Base-by-base conservation (phyloP, 1,140 invertebrate species). In the Pogonus chalceus region DNA sequence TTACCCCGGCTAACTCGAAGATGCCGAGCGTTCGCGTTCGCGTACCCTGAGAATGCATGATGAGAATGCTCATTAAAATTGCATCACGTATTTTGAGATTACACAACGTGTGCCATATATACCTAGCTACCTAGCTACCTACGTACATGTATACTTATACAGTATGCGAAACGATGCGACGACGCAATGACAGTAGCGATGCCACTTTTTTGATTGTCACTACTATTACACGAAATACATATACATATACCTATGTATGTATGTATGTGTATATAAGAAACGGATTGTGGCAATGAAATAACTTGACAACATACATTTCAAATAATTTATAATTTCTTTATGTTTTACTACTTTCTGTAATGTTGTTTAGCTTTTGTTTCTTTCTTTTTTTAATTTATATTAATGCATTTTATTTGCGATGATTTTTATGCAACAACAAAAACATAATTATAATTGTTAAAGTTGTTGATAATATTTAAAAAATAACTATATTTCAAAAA, bases 281-380 rank as follows among this genome's bases (percentile, higher is more conserved):
- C n/a, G n/a, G n/a, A n/a, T 12, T 4, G 18, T 16, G 37, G 37
- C 18, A 43, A 43, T 43, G 37, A 18, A 43, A 43, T 43, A 12
- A 43, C 37, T 9, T 7, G 9, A 16, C 9, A 43, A 43, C 37
- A 16, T 10, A 16, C 37, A 43, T 43, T 43, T 18, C 37, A 3
- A 43, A 43, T 43, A 16, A 43, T 43, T 43, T 43, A 43, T 43
- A 43, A 43, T 43, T 43, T 43, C 37, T 43, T 43, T 43, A 43
- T 16, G 18, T 16, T 10, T 3, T 43, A 12, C 18, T 4, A 9
- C 18, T 4, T 18, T 10, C 37, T 43, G 9, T 18, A 18, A n/a
- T n/a, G n/a, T n/a, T n/a, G n/a, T n/a, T n/a, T n/a, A n/a, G n/a
- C n/a, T n/a, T n/a, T n/a, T n/a, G n/a, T n/a, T n/a, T n/a, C n/a